Base-by-base conservation (phyloP, 1,140 invertebrate species). In the Heliothis virescens region DNA sequence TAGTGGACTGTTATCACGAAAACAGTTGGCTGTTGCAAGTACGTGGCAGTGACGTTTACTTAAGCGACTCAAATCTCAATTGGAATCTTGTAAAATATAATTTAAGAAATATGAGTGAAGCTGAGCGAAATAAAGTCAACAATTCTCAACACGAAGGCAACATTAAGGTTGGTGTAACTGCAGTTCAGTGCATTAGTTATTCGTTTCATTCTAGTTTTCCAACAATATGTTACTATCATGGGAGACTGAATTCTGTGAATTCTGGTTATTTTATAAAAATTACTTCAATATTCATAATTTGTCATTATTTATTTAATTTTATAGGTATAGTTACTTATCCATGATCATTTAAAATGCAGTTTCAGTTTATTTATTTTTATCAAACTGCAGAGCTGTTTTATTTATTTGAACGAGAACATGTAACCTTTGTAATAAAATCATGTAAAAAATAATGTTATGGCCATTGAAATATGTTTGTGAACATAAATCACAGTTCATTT, bases 41-140 rank as follows among this genome's bases (percentile, higher is more conserved):
- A 92, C 92, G 92, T 94, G 91, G 92, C 92, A 84, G 76, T 91
- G 87, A 90, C 90, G 90, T 88, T 67, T 52, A 34, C 18, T 63
- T 48, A 21, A 48, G 4, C 34, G 13, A 47, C 26, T 11, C 15
- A 52, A 72, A 41, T 55, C 15, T n/a, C 21, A 15, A 69, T 26
- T 69, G 21, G 3, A 57, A 53, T 72, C 15, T 50, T 62, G 41
- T 73, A 16, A 65, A 76, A 63, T 18, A 55, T 69, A 63, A 15
- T 74, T 12, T 63, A 82, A 18, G n/a, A 73, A 87, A 86, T 79
- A 92, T 92, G 90, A 85, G 84, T 84, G 84, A 87, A 79, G 78
- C 85, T 57, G 82, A 89, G 65, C 60, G 83, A 84, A 84, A 81
- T 75, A 85, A 86, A 71, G 71, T 80, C 48, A 82, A 86, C 4